Evolutionary conservation across 2,113 vertebrate species (phyloP).

Genomic region (Osmerus eperlanus): DNA sequence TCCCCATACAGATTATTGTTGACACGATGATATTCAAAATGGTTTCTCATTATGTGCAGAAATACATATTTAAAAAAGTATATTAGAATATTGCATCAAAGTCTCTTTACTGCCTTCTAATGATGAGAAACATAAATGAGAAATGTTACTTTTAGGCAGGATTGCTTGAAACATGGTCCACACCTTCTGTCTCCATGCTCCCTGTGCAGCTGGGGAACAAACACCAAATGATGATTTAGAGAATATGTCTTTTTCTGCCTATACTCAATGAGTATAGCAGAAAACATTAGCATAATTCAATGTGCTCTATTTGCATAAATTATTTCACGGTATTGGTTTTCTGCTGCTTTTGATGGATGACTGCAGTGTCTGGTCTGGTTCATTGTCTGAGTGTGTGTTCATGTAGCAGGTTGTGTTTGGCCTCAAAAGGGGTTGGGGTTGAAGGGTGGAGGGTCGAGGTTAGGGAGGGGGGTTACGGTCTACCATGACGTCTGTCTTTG

Average conservation of each 20-base stretch:
- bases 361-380: constrained; percentile 10
- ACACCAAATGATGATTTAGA: neutral
- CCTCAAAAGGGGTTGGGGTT: constrained; percentile 41
- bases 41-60: too few species aligned
- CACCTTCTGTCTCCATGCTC: neutral
- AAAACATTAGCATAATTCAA: constrained; percentile 45
- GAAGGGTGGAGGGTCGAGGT: constrained; percentile 30
- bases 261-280: constrained; percentile 21
- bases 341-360: constrained; percentile 51
- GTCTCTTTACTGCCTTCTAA: too few species aligned
- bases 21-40: too few species aligned
- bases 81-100: too few species aligned
- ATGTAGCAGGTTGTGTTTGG: constrained; percentile 44
- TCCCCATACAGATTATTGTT: too few species aligned
- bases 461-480: constrained; percentile 36
- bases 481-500: constrained; percentile 54
- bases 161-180: neutral
- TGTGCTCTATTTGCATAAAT: constrained; percentile 42
- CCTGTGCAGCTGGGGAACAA: neutral
- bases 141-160: too few species aligned
- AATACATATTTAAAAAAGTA: too few species aligned
- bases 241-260: constrained; percentile 18
- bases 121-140: too few species aligned
- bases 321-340: constrained; percentile 48
- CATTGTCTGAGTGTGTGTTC: constrained; percentile 45